Base-by-base conservation (phyloP, 2,888 invertebrate species). In the Disparrhopalites patrizii region DNA sequence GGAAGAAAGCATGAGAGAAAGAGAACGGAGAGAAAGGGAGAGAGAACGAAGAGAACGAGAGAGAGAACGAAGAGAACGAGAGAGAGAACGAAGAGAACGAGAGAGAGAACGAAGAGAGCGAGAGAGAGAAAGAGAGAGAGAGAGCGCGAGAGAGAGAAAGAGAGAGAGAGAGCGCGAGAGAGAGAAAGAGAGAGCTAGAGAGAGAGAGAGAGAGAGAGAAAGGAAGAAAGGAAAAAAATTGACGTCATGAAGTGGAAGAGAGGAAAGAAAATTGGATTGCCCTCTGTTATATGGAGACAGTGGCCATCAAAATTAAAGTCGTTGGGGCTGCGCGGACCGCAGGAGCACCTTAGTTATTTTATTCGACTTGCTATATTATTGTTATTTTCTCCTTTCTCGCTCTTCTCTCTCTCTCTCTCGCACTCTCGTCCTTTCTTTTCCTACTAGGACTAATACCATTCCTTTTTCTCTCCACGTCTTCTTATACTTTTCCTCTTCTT, bases 261-360 rank as follows among this genome's bases (percentile, higher is more conserved):
- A 60, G 60, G 47, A 64, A n/a, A 64, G 64, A 54, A 63, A 63
- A 63, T 63, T 63, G 63, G 63, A 63, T 63, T 54, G 55, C 63
- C 50, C 31, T 28, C 30, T 55, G 43, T 43, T 50, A 50, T 54
- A 51, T 36, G 50, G 60, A 61, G 60, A 61, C 60, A 61, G 60
- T 61, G 58, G 50, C 65, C 65, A 65, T 65, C 65, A 65, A 58
- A 65, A 65, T 65, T 65, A 65, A 65, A 65, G 57, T 56, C 58
- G 65, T 58, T 65, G 57, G 30, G 43, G 56, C 47, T 63, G 60
- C 50, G 60, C 28, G 33, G 20, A 61, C 60, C 50, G 33, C 55
- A 43, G 55, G 55, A 63, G 54, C 47, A 63, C 63, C 63, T 63
- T 63, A 43, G 63, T 63, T 63, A 63, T 63, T 63, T 63, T 63